Evolutionary conservation across 2,888 invertebrate genomes (phyloP).

Genomic region (Pandemis corylana): DNA sequence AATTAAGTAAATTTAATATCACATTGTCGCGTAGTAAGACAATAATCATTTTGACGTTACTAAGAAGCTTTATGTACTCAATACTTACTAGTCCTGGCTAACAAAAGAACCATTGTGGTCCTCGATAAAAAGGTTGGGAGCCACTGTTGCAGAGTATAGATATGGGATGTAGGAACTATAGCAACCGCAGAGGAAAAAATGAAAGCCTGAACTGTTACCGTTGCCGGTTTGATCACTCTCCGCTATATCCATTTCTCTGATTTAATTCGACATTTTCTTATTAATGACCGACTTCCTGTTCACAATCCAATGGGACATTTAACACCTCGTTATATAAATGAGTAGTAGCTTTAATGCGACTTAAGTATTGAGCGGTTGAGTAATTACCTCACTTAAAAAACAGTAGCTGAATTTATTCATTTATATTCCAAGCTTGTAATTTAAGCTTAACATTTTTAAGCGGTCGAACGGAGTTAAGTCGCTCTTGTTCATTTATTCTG

Average conservation of each 20-base stretch:
- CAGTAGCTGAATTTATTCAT: slow-evolving; percentile 32
- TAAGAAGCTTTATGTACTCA: no score
- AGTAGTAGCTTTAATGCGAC: slow-evolving; percentile 31
- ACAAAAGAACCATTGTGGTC: no score
- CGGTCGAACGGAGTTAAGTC: neutral
- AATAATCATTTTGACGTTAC: no score
- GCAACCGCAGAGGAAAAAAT: slow-evolving; percentile 15
- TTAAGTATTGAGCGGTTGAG: slow-evolving; percentile 36
- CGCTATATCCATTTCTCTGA: slow-evolving; percentile 39
- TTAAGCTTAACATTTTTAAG: neutral
- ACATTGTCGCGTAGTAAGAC: no score
- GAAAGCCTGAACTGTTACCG: slow-evolving; percentile 21
- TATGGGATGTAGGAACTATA: slow-evolving; percentile 29
- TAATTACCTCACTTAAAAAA: slow-evolving; percentile 31
- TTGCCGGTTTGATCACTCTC: slow-evolving; percentile 29
- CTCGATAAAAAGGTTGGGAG: no score
- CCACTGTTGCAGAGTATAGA: neutral
- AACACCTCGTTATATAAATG: slow-evolving; percentile 41
- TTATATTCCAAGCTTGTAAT: slow-evolving; percentile 17
- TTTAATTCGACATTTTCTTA: slow-evolving; percentile 42
- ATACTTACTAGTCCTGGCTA: no score
- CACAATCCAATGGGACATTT: slow-evolving; percentile 30
- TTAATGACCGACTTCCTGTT: slow-evolving; percentile 39
- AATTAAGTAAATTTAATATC: no score
- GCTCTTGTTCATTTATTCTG: neutral